A percentile compares a stretch with the other conserved stretches of the same genome.
These are phyloP conservation scores for Abrostola tripartita DNA, from an alignment of 2,888 invertebrate species.

Conservation along the genomic window DNA sequence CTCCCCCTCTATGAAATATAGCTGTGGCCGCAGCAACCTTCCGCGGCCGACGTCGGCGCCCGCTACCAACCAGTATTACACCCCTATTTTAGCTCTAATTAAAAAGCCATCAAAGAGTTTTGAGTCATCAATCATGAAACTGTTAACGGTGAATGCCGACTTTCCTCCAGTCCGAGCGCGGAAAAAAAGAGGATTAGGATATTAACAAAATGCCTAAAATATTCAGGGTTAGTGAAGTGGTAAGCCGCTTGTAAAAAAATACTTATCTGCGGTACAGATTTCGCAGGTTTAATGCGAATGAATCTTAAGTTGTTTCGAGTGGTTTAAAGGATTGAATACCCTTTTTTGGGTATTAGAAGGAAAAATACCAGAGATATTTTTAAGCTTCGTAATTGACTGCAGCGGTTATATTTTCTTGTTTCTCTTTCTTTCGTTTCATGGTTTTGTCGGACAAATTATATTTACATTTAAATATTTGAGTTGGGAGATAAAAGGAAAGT, in stretches of 20 bases:
- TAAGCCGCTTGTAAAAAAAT: conserved; percentile 79
- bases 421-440: conserved; percentile 67
- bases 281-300: conserved; percentile 77
- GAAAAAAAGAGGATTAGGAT: conserved; percentile 84
- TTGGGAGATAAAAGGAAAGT: conserved; percentile 69
- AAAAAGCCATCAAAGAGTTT: conserved; percentile 89
- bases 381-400: conserved; percentile 83
- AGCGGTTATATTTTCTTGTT: conserved; percentile 69
- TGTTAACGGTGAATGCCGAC: conserved; percentile 87
- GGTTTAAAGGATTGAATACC: conserved; percentile 83
- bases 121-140: conserved; percentile 89
- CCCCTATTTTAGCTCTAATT: conserved; percentile 88
- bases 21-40: conserved; percentile 81
- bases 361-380: conserved; percentile 82
- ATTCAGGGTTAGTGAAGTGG: conserved; percentile 84
- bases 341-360: conserved; percentile 76
- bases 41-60: conserved; percentile 61
- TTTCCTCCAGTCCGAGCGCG: conserved; percentile 76
- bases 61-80: conserved; percentile 79
- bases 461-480: conserved; percentile 75
- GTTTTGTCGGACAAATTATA: conserved; percentile 72
- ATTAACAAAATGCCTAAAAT: conserved; percentile 86
- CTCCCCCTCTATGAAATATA: conserved; percentile 85
- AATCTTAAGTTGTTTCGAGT: conserved; percentile 83
- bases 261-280: conserved; percentile 73